These are phyloP conservation scores for Cheilosia vernalis DNA, from an alignment of 2,888 invertebrate species.

Conservation along the genomic window DNA sequence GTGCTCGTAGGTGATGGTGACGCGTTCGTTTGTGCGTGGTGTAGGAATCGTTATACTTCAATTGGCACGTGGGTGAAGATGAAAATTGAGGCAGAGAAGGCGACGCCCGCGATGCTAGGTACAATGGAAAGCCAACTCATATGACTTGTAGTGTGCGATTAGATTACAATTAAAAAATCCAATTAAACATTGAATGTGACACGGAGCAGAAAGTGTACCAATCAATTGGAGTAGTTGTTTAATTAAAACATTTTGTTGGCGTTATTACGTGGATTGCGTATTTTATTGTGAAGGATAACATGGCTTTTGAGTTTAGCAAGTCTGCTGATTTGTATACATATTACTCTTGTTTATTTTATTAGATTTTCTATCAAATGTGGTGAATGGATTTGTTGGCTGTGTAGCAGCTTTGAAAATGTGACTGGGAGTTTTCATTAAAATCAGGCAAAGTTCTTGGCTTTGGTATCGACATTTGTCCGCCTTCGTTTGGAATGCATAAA, in stretches of 20 bases:
- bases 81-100: slow-evolving; percentile 12
- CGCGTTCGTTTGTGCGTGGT: background rate
- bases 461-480: too few species aligned
- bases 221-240: slow-evolving; percentile 19
- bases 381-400: too few species aligned
- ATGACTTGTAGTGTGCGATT: slow-evolving; percentile 3
- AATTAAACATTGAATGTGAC: slow-evolving; percentile 39
- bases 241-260: slow-evolving; percentile 19
- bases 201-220: slow-evolving; percentile 3
- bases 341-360: too few species aligned
- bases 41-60: slow-evolving; percentile 6
- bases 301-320: too few species aligned
- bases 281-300: background rate
- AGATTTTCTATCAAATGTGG: too few species aligned
- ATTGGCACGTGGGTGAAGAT: slow-evolving; percentile 54
- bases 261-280: background rate
- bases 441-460: too few species aligned
- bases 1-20: slow-evolving; percentile 1
- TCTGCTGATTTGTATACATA: too few species aligned
- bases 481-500: too few species aligned
- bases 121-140: slow-evolving; percentile 5
- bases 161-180: slow-evolving; percentile 37
- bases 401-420: too few species aligned
- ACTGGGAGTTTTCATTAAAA: too few species aligned
- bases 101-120: background rate